Evolutionary conservation across 2,797 vertebrate species (phyloP), one percentile per base, ranked within the genome.

Genomic region (Hybognathus amarus): DNA sequence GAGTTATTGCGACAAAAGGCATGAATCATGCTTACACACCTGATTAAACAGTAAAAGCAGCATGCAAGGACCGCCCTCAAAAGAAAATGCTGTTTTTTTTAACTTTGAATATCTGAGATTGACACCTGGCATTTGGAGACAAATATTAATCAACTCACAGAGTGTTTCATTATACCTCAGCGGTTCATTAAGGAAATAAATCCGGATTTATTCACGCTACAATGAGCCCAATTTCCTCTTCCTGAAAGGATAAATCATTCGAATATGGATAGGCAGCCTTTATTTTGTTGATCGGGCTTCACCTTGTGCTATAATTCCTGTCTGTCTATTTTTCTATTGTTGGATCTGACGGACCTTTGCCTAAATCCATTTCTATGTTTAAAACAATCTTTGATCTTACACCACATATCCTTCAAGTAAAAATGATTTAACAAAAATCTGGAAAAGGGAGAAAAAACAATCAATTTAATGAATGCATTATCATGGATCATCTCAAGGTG

Each of bases 391-490:
- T 59, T 87, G 83, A 83, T 85, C 83, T 79, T 42, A 11, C 8
- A 33, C 20, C 24, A 82, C 42, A 33, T 45, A 67, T 74, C 80
- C 17, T 30, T 47, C 0, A 67, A 67, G 54, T 20, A 30, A 73
- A 36, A 27, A 6, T n/a, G 18, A 40, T 40, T 13, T 38, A 73
- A 80, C 42, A 67, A 79, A 61, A 61, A 40, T 30, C 12, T 27
- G 20, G 56, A 6, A 42, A 61, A 47, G 61, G 42, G 6, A 61
- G 13, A 22, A 45, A 81, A 82, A 24, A 68, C 56, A 77, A 84
- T n/a, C 42, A 81, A 74, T 69, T 68, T 85, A 85, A 88, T 85
- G 66, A 84, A 77, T 87, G 69, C 70, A 85, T 83, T 81, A 86
- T 86, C 69, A 85, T 22, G 76, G 84, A 79, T 63, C 78, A 83